Percentiles rank a stretch among this genome's conserved stretches.
Evolutionary conservation across 2,113 vertebrate genomes (phyloP).

Genomic region (Rousettus leschenaultii): DNA sequence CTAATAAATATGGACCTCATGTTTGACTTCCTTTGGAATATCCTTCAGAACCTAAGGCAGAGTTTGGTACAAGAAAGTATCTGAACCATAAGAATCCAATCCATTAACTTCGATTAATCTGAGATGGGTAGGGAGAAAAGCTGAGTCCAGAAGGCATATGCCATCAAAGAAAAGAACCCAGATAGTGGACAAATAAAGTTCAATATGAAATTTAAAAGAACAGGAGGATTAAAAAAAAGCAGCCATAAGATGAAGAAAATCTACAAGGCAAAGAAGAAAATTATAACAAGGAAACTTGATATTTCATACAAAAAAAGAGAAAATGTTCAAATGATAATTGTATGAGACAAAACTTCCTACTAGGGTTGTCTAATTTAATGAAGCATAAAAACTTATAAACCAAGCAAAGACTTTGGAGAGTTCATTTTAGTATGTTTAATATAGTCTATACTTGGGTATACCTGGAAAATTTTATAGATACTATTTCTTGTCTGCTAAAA

Average conservation of each 20-base stretch:
- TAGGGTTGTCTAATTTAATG: not conserved
- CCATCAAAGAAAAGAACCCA: not conserved
- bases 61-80: not conserved
- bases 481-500: not conserved
- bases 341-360: not conserved
- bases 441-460: not conserved
- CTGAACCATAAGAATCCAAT: not conserved
- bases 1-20: not conserved
- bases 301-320: not conserved
- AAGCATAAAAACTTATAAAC: slow-evolving; percentile 4
- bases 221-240: not conserved
- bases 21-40: not conserved
- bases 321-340: not conserved
- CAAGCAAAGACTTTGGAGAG: not conserved
- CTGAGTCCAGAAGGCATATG: not conserved
- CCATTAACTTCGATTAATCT: not conserved
- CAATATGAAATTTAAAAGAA: not conserved
- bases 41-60: not conserved
- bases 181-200: not conserved
- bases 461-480: not conserved
- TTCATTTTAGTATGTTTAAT: not conserved
- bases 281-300: not conserved
- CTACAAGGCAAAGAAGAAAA: not conserved
- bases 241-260: not conserved
- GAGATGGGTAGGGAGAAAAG: not conserved